phyloP scores from a whole-genome alignment of 2,113 vertebrate genomes.

The Brachypteracias leptosomus region DNA sequence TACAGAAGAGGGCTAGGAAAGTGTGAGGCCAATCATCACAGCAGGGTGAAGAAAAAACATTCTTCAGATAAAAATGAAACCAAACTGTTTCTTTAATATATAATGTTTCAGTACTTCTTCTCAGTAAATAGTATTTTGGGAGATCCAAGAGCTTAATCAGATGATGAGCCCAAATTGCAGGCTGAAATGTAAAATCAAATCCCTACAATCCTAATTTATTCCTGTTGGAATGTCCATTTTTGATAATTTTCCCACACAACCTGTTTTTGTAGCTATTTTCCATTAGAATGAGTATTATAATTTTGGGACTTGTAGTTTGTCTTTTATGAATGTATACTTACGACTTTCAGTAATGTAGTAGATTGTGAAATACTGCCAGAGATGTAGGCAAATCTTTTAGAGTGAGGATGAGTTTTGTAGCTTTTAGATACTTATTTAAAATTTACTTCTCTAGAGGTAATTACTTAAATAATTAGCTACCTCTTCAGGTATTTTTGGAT shows the following conservation, averaged over 20 bases:
- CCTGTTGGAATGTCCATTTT: neutral
- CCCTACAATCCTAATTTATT: neutral
- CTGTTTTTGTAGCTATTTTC: neutral
- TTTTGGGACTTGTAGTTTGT: neutral
- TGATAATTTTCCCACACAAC: neutral
- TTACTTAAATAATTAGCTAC: neutral
- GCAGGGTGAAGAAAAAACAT: neutral
- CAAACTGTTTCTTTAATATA: neutral
- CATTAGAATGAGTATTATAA: neutral
- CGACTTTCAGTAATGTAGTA: neutral
- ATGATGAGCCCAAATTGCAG: neutral
- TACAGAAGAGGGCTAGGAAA: neutral
- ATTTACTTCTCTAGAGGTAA: neutral
- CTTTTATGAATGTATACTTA: neutral
- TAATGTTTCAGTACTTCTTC: neutral
- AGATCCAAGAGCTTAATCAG: neutral
- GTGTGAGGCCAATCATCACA: neutral
- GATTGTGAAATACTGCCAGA: neutral
- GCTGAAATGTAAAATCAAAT: neutral
- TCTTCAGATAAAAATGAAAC: neutral
- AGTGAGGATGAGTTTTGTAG: neutral
- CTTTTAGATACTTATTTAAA: conserved; percentile 1
- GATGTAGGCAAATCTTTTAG: neutral
- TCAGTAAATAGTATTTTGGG: neutral
- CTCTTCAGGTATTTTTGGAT: neutral